Evolutionary conservation across 2,113 vertebrate genomes (phyloP), one percentile per base, ranked within the genome.

Genomic region (Centrocercus urophasianus): DNA sequence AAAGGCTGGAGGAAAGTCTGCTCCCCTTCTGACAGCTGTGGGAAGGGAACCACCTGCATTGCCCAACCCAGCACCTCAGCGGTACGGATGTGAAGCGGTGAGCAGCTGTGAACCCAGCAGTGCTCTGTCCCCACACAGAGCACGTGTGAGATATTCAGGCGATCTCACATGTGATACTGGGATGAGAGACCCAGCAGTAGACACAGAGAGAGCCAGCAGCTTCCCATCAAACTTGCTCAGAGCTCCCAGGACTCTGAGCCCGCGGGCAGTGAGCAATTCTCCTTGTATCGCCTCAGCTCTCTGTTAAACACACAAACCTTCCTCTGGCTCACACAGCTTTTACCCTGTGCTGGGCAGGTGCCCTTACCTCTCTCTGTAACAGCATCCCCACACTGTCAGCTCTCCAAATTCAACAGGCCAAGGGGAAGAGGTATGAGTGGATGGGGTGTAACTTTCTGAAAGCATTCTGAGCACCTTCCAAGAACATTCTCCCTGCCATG

Each of bases 131-230:
- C 54, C 2, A 34, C 2, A 0, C 90, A 54, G 57, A 66, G 82
- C 65, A 61, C 13, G 64, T 48, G 67, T 19, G 6, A 4, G 25
- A n/a, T 22, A 17, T 4, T 8, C 19, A 66, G 10, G 71, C 5
- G 24, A 73, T 34, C 87, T 28, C 57, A 3, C 0, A 1, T 0
- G 11, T 2, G 4, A 45, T 11, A 38, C 11, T 0, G 21, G 76
- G 43, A 38, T 70, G 42, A 32, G 32, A 38, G 45, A 47, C 34
- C 47, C 47, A 34, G 64, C 64, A 45, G 24, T 8, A 27, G 6
- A 8, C 60, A 11, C 10, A 5, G 8, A 3, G 10, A 36, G 38
- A 74, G 56, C 79, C 4, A 1, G 13, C 7, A 88, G 65, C 36
- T 45, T 15, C 36, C 3, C 59, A 2, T 15, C 1, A 3, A 5